Evolutionary conservation across 2,113 vertebrate species (phyloP), one percentile per base, ranked within the genome.

Genomic region (Machaerirhynchus nigripectus): DNA sequence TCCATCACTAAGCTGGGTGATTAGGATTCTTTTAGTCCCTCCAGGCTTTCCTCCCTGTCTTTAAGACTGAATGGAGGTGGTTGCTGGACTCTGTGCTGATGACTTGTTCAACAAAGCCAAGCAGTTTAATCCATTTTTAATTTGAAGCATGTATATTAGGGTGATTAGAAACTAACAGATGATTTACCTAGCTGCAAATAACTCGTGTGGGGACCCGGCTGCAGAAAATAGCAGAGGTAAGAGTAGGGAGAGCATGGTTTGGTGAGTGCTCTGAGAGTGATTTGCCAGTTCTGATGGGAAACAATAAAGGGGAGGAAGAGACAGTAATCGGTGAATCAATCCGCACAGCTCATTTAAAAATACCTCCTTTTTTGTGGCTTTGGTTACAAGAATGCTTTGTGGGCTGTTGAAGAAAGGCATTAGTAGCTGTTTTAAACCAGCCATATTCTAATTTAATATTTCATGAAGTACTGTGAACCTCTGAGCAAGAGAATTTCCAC

Each of bases 371-470:
- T 75, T 95, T 91, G 90, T 95, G 95, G 96, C 89, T 97, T 96
- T 94, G 89, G 91, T 97, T 96, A 94, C 93, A 96, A 96, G 95
- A 95, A 96, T 11, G 67, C 71, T 88, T 87, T 96, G 93, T 80
- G 82, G 87, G 82, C 75, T 33, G 31, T 24, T 77, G 84, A 90
- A 91, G 46, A 90, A 87, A 88, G 55, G 47, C 75, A 76, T 59
- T 55, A 87, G 37, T 53, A 39, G 63, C 57, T 53, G 68, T 57
- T 91, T 95, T 64, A 95, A 96, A 81, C 39, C 39, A 74, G 40
- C 52, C 21, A 7, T 60, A 28, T 87, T 96, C 77, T 95, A 71
- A 87, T 92, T 63, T 81, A 50, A 44, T 10, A 1, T 87, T 87
- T 95, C 42, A 21, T 47, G 18, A 73, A 76, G 67, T 87, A 56